Base-by-base conservation (phyloP, 2,888 invertebrate genomes). In the Sinhomidia bicolor region DNA sequence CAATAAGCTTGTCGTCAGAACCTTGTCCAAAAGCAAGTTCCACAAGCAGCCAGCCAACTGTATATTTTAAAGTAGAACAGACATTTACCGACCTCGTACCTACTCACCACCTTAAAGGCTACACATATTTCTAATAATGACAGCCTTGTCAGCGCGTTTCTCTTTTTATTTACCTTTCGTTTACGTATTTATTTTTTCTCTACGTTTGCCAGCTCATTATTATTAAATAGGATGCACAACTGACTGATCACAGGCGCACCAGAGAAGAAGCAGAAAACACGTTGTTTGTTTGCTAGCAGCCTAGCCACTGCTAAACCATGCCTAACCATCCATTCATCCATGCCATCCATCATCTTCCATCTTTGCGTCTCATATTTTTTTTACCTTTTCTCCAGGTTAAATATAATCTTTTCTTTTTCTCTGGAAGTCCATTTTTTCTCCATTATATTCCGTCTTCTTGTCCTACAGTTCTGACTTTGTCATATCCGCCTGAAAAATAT, bases 201-300 rank as follows among this genome's bases (percentile, higher is more conserved):
- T 7, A 12, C 26, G 17, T 68, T 41, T 41, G 68, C n/a, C 17
- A 36, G 68, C 68, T 36, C 68, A 68, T 68, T 68, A 68, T 41
- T 36, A 41, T 68, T 68, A 68, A 68, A 68, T 68, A 36, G 41
- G 68, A 68, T 68, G 68, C 68, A 68, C 68, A 68, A 36, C 68
- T 41, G 32, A 65, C 9, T 65, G 65, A 65, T 65, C 65, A 32
- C 65, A 32, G 9, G 51, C 51, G 51, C 51, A 54, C n/a, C 51
- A 54, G 51, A 54, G 7, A 36, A 36, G 36, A 20, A 57, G 20
- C 2, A 20, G 57, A 60, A 60, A 32, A 29, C 29, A 65, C 23
- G 65, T 32, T 65, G 65, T 65, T 65, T 65, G n/a, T 32, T 65
- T 32, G 32, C 60, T 65, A n/a, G n/a, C n/a, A n/a, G n/a, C n/a